These are phyloP conservation scores for Pomacea maculata DNA, from an alignment of 1,140 invertebrate genomes.

Conservation along the genomic window DNA sequence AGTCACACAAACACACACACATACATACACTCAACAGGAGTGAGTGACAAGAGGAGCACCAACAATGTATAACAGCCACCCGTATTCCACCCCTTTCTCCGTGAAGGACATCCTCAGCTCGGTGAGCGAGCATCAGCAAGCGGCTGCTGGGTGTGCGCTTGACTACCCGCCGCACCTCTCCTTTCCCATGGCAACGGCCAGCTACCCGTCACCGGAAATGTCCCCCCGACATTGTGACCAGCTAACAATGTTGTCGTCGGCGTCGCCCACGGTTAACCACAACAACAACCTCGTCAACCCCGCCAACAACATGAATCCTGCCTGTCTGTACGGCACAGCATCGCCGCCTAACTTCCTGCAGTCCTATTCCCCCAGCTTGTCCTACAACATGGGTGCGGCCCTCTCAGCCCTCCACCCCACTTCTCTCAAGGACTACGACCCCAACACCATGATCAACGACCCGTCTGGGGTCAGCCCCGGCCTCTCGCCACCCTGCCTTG, in stretches of 20 bases:
- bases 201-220: constrained; percentile 23
- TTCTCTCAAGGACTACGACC: too few species aligned
- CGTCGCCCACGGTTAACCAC: too few species aligned
- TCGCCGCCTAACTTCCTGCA: constrained; percentile 33
- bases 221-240: constrained; percentile 24
- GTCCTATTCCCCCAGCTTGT: constrained; percentile 22
- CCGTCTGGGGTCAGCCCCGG: too few species aligned
- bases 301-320: constrained; percentile 22
- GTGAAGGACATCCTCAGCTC: constrained; percentile 64
- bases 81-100: constrained; percentile 54
- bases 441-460: too few species aligned
- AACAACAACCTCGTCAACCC: too few species aligned
- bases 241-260: constrained; percentile 6
- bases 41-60: neutral
- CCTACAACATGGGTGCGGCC: constrained; percentile 8
- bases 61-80: constrained; percentile 31
- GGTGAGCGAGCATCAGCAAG: constrained; percentile 7
- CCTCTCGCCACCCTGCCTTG: constrained; percentile 11
- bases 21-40: too few species aligned
- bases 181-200: constrained; percentile 9
- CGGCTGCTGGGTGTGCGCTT: too few species aligned
- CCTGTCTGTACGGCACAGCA: constrained; percentile 37
- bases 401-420: neutral
- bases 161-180: constrained; percentile 2
- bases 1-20: too few species aligned